Conservation (phyloP, 2,113 vertebrate genomes). For the Clarias gariepinus region DNA sequence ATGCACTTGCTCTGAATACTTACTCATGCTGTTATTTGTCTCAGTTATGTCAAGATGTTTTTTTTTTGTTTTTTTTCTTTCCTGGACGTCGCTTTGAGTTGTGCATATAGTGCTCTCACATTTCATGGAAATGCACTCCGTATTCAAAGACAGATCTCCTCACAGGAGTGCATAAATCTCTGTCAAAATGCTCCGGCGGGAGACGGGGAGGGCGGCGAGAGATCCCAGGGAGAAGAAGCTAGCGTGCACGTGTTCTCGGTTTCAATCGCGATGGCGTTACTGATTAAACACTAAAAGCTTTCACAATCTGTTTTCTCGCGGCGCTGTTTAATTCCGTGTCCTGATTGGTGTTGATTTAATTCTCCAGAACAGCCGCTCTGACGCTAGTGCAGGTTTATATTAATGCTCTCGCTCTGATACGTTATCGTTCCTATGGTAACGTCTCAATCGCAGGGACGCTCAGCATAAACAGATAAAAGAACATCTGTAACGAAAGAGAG, state of each 20-base stretch:
- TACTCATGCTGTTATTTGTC: conserved; percentile 27
- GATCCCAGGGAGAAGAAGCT: not conserved
- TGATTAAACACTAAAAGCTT: conserved; percentile 26
- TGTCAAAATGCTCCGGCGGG: not conserved
- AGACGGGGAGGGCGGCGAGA: not conserved
- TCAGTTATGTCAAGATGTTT: not conserved
- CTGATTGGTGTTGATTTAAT: not conserved
- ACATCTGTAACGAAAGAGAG: not conserved
- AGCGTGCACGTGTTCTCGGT: conserved; percentile 7
- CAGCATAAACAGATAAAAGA: not conserved
- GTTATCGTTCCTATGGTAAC: not conserved
- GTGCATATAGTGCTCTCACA: not conserved
- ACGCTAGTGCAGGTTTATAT: not conserved
- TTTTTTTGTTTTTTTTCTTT: not conserved
- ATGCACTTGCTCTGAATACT: conserved; percentile 28
- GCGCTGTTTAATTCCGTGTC: not conserved
- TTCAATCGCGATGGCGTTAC: conserved; percentile 39
- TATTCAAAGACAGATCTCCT: conserved; percentile 5
- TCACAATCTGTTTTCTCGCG: not conserved
- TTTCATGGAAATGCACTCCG: conserved; percentile 23
- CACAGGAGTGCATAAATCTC: conserved; percentile 26
- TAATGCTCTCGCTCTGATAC: not conserved
- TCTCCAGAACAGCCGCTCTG: not conserved
- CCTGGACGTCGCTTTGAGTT: not conserved
- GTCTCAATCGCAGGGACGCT: not conserved